Percentiles rank a stretch among this genome's conserved stretches.
These are phyloP conservation scores for Melanogrammus aeglefinus DNA, from an alignment of 2,797 vertebrate species.

Conservation along the genomic window DNA sequence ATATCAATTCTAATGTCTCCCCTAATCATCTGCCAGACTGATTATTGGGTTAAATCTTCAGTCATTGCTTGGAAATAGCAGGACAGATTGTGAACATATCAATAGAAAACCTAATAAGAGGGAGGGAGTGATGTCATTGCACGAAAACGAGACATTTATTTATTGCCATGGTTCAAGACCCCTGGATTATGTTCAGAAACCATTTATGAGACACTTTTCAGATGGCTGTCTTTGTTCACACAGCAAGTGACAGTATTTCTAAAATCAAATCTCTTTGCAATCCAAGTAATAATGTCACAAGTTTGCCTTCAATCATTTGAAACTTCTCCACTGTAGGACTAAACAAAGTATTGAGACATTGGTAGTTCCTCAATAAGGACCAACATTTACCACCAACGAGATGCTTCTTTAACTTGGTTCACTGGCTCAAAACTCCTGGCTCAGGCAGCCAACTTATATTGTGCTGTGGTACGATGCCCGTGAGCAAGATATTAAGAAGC, in stretches of 20 bases:
- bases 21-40: slow-evolving; percentile 12
- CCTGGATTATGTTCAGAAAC: slow-evolving; percentile 39
- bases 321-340: neutral
- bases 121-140: slow-evolving; percentile 32
- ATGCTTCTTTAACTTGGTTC: neutral
- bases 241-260: neutral
- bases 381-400: neutral
- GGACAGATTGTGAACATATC: slow-evolving; percentile 29
- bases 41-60: slow-evolving; percentile 31
- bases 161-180: slow-evolving; percentile 40
- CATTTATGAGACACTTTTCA: slow-evolving; percentile 34
- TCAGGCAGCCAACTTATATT: neutral
- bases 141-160: slow-evolving; percentile 47
- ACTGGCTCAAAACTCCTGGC: neutral
- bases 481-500: neutral
- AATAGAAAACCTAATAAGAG: slow-evolving; percentile 12
- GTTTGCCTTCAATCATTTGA: neutral
- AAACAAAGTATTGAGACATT: neutral
- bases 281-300: neutral
- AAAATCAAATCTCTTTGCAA: neutral
- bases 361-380: too few species aligned
- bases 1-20: neutral
- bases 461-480: neutral
- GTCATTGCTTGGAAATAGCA: slow-evolving; percentile 7
- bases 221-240: neutral